Evolutionary conservation across 2,888 invertebrate genomes (phyloP), one percentile per base, ranked within the genome.

Genomic region (Cantharis rufa): DNA sequence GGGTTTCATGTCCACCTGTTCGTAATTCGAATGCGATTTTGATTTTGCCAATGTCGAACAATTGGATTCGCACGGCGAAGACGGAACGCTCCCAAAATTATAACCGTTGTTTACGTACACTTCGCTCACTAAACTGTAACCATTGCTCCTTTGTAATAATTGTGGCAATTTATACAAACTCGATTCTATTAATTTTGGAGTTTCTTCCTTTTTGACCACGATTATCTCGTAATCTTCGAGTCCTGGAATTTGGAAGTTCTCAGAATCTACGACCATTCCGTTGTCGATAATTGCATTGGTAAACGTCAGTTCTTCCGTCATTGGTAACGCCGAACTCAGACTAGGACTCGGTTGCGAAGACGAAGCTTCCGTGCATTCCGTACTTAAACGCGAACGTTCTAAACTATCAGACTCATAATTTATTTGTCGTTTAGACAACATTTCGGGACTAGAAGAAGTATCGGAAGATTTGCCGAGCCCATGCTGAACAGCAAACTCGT

Each of bases 241-340:
- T 28, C 87, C 88, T 75, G 84, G 82, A 13, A 78, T 62, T 62
- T 75, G 61, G 62, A 63, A 48, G 70, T 69, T 78, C 69, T 83
- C 83, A 78, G 83, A 80, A 71, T 83, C 84, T 9, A 64, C 11
- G 7, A 15, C 5, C 76, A 91, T 91, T 24, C 91, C 92, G 0
- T 92, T 91, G 80, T 90, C 88, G 79, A 94, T 93, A 2, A 95
- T 91, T 3, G 94, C 93, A 84, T 95, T 94, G 82, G 92, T 90
- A 90, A 95, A 94, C 21, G 94, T 95, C 80, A 95, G 88, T 86
- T 95, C 95, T 89, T 95, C 95, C 84, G 95, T 94, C 85, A 95
- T 89, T 0, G 95, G 95, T 73, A 95, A 86, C 1, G 94, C 94
- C 2, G 92, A 91, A 80, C 94, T 94, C 75, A 94, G 86, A 79